phyloP scores from a whole-genome alignment of 2,797 vertebrate species.

The Malacoctenus gilli region DNA sequence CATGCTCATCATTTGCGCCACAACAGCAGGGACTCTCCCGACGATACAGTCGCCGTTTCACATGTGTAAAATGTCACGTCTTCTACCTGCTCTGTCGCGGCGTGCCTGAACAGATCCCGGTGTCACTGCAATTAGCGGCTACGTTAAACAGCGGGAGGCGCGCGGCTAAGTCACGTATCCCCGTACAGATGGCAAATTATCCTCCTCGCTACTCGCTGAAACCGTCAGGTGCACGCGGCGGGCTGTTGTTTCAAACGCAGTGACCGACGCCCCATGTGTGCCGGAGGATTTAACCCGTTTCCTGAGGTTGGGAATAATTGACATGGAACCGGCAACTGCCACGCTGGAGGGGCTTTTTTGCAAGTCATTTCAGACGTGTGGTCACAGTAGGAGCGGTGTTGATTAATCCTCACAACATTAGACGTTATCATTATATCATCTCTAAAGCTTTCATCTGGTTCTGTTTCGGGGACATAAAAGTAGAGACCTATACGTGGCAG shows the following conservation, averaged over 20 bases:
- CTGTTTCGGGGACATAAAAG: not conserved
- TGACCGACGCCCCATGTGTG: slow-evolving; percentile 11
- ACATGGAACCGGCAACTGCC: slow-evolving; percentile 1
- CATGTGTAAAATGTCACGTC: not conserved
- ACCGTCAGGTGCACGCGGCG: slow-evolving; percentile 25
- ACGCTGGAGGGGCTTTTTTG: slow-evolving; percentile 3
- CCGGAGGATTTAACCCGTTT: slow-evolving; percentile 4
- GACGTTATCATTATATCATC: too few species aligned
- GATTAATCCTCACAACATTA: not conserved
- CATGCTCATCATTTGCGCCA: slow-evolving; percentile 12
- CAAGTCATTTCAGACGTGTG: not conserved
- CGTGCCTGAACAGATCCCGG: slow-evolving; percentile 3
- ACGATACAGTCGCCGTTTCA: not conserved
- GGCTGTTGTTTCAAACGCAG: slow-evolving; percentile 19
- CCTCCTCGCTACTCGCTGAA: slow-evolving; percentile 28
- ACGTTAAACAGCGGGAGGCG: slow-evolving; percentile 47
- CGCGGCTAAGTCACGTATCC: slow-evolving; percentile 29
- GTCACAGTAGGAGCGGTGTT: not conserved
- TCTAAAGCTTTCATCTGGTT: too few species aligned
- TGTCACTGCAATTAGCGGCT: slow-evolving; percentile 48
- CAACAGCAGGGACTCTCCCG: slow-evolving; percentile 15
- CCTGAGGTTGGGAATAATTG: not conserved
- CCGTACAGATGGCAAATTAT: slow-evolving; percentile 61
- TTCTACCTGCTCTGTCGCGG: slow-evolving; percentile 3
- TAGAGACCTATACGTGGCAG: not conserved